A percentile compares a stretch with the other conserved stretches of the same genome.
Conservation (phyloP, 1,140 invertebrate genomes). For the Pachypsylla venusta region DNA sequence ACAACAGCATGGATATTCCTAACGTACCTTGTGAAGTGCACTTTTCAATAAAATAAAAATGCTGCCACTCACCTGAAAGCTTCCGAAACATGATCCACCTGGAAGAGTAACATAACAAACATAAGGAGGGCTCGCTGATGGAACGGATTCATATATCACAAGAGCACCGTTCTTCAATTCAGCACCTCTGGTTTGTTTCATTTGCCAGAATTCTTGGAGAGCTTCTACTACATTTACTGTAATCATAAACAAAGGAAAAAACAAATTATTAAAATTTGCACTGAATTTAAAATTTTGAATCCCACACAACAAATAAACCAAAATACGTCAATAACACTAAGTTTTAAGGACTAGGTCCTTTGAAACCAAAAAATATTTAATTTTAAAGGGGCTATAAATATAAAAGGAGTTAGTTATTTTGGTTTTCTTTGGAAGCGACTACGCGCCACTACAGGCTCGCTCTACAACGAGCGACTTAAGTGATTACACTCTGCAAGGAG, state of each 20-base stretch:
- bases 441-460: too few relatives aligned
- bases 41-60: too few relatives aligned
- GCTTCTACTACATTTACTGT: constrained; percentile 88
- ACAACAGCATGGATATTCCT: too few relatives aligned
- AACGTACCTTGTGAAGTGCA: too few relatives aligned
- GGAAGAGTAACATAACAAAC: constrained; percentile 89
- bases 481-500: too few relatives aligned
- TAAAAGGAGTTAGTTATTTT: too few relatives aligned
- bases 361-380: too few relatives aligned
- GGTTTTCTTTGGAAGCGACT: too few relatives aligned
- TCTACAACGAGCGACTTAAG: too few relatives aligned
- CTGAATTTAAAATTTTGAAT: not conserved
- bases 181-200: constrained; percentile 77
- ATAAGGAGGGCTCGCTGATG: constrained; percentile 74
- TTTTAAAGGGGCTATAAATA: too few relatives aligned
- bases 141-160: constrained; percentile 89
- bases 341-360: too few relatives aligned
- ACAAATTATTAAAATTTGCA: constrained; percentile 12
- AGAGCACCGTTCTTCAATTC: constrained; percentile 77
- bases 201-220: constrained; percentile 92
- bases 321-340: not conserved
- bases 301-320: not conserved
- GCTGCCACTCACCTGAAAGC: constrained; percentile 74
- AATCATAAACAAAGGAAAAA: constrained; percentile 28
- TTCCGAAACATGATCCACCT: constrained; percentile 88